phyloP scores from a whole-genome alignment of 2,888 invertebrate species.

The Byasa hedistus region DNA sequence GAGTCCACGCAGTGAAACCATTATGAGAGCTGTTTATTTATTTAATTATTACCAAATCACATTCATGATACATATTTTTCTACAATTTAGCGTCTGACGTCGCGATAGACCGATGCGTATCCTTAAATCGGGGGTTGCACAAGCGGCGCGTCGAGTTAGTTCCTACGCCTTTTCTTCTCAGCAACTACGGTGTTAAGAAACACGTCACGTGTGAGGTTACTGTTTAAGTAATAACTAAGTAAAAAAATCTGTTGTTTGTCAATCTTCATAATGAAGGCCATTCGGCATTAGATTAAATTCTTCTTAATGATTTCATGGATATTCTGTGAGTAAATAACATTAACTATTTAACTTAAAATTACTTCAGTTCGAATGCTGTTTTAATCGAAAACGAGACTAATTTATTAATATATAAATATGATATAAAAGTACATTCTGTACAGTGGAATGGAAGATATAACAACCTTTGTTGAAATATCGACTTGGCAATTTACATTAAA shows the following conservation, averaged over 20 bases:
- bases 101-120: slow-evolving; percentile 47
- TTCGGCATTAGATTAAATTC: neutral
- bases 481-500: neutral
- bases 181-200: slow-evolving; percentile 65
- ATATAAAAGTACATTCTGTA: neutral
- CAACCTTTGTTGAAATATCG: neutral
- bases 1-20: too few species aligned
- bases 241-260: neutral
- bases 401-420: neutral
- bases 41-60: neutral
- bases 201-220: slow-evolving; percentile 62
- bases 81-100: slow-evolving; percentile 44
- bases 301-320: neutral
- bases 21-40: neutral
- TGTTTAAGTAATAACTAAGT: slow-evolving; percentile 32
- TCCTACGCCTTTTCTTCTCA: slow-evolving; percentile 75
- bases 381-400: neutral
- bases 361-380: neutral
- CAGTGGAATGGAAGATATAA: neutral
- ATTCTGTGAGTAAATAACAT: neutral
- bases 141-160: slow-evolving; percentile 63
- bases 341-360: neutral
- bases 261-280: neutral
- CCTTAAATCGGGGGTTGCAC: slow-evolving; percentile 50
- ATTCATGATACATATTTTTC: neutral